A percentile compares a stretch with the other conserved stretches of the same genome.
These are phyloP conservation scores for Gordius sp. DNA, from an alignment of 2,888 invertebrate species.

Conservation along the genomic window DNA sequence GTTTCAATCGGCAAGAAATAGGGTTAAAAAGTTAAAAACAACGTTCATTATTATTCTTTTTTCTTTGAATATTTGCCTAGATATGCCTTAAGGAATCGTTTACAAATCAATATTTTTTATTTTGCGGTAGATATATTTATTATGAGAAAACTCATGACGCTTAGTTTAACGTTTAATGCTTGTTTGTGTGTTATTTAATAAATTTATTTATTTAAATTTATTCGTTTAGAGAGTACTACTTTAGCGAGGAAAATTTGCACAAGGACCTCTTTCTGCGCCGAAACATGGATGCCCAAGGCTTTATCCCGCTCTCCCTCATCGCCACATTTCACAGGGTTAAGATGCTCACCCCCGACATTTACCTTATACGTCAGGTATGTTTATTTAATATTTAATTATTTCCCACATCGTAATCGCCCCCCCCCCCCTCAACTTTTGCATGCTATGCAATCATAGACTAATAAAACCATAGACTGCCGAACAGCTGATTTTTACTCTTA, in stretches of 20 bases:
- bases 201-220: too few relatives aligned
- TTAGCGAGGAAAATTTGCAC: slow-evolving; percentile 74
- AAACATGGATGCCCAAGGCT: slow-evolving; percentile 82
- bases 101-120: too few relatives aligned
- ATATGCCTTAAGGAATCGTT: too few relatives aligned
- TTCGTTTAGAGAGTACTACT: slow-evolving; percentile 74
- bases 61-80: too few relatives aligned
- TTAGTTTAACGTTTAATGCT: too few relatives aligned
- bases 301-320: slow-evolving; percentile 64
- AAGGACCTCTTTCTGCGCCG: slow-evolving; percentile 81
- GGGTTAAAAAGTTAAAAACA: too few relatives aligned
- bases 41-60: too few relatives aligned
- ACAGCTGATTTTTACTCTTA: neutral
- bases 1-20: too few relatives aligned
- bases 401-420: neutral
- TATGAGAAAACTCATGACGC: too few relatives aligned
- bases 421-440: too few relatives aligned
- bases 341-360: slow-evolving; percentile 54
- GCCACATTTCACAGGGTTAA: slow-evolving; percentile 82
- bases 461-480: neutral
- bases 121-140: too few relatives aligned
- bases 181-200: too few relatives aligned
- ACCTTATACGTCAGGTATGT: slow-evolving; percentile 45
- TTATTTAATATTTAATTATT: neutral
- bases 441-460: neutral